These are phyloP conservation scores for Aldrovandia affinis DNA, from an alignment of 2,797 vertebrate species.

Conservation along the genomic window DNA sequence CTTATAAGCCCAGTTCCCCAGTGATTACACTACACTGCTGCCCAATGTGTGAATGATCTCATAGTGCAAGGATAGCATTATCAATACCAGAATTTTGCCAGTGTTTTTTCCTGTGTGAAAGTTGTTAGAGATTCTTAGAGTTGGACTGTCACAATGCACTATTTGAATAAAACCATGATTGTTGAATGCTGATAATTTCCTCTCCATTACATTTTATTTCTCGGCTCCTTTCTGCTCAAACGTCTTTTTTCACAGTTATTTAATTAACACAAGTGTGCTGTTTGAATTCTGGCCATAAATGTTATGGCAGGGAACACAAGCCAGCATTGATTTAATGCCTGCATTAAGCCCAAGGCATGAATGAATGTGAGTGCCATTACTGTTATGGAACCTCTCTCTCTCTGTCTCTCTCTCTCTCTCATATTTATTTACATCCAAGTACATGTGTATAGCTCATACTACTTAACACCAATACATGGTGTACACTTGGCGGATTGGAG, in stretches of 20 bases:
- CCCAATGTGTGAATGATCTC: background rate
- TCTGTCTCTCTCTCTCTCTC: background rate
- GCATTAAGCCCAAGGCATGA: background rate
- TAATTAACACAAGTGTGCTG: conserved; percentile 8
- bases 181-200: background rate
- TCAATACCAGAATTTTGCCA: background rate
- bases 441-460: background rate
- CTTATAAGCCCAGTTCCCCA: too few relatives aligned
- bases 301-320: background rate
- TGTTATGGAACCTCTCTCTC: background rate
- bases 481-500: background rate
- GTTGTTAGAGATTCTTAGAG: background rate
- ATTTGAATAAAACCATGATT: background rate
- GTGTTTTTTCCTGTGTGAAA: background rate
- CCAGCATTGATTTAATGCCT: conserved; percentile 5
- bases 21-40: too few relatives aligned
- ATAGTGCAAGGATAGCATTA: background rate
- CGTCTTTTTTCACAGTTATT: background rate
- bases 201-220: background rate
- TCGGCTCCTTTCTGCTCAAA: background rate
- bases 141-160: background rate
- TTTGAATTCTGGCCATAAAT: conserved; percentile 3
- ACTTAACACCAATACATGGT: background rate
- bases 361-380: background rate
- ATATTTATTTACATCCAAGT: background rate